Conservation (phyloP, 2,113 vertebrate species). For the Parus major region DNA sequence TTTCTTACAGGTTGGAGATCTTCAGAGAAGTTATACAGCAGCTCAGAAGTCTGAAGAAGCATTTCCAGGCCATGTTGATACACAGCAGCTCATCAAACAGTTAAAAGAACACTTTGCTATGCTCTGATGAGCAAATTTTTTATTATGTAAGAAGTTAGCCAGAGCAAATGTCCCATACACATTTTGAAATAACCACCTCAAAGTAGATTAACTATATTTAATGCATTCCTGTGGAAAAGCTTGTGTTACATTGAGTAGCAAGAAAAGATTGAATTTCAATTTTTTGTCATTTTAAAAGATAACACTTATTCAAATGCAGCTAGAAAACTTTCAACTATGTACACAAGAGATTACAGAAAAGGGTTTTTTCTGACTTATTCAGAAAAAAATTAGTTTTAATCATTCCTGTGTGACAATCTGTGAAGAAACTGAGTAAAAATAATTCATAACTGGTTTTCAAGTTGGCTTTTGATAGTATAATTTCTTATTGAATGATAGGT, state of each 20-base stretch:
- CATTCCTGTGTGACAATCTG: neutral
- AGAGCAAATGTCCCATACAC: neutral
- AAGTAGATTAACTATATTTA: neutral
- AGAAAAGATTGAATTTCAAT: neutral
- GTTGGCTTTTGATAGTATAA: neutral
- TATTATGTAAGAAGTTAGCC: neutral
- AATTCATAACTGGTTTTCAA: neutral
- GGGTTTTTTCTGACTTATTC: neutral
- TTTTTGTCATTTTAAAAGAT: neutral
- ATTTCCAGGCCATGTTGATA: constrained; percentile 94
- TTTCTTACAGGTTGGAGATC: constrained; percentile 87
- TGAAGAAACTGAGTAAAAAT: neutral
- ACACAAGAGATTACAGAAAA: neutral
- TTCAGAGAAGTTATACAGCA: constrained; percentile 92
- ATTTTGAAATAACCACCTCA: neutral
- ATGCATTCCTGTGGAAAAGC: neutral
- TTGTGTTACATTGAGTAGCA: neutral
- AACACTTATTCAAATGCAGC: neutral
- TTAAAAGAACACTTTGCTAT: constrained; percentile 89
- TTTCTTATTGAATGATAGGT: constrained; percentile 2
- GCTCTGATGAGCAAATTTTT: constrained; percentile 72
- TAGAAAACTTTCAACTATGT: neutral
- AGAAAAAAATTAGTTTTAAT: neutral
- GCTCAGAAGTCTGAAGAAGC: constrained; percentile 87
- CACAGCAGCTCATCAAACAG: constrained; percentile 89